These are phyloP conservation scores for Nothoprocta pentlandii DNA, from an alignment of 2,113 vertebrate genomes.

Conservation along the genomic window DNA sequence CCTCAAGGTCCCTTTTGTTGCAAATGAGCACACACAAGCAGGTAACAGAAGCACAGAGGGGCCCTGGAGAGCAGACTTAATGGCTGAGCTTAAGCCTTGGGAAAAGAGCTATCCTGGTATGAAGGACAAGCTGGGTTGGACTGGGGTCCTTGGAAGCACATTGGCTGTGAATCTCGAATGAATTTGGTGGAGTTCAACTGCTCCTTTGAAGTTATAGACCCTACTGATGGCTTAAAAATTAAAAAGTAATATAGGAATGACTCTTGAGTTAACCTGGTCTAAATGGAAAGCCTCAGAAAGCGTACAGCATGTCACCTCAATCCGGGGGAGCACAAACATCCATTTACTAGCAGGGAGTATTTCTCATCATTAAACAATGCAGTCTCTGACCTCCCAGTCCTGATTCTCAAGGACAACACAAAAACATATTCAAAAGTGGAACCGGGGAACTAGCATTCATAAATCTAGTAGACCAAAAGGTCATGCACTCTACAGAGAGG, in stretches of 20 bases:
- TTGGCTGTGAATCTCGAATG: background rate
- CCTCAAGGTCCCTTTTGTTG: background rate
- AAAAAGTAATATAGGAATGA: background rate
- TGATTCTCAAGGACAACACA: background rate
- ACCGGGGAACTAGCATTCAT: background rate
- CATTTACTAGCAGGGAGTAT: background rate
- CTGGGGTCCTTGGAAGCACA: background rate
- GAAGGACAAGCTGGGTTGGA: background rate
- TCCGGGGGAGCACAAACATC: background rate
- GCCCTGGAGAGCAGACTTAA: background rate
- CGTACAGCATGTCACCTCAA: background rate
- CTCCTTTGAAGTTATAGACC: background rate
- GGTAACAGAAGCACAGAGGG: background rate
- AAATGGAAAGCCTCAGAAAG: background rate
- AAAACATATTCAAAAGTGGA: background rate
- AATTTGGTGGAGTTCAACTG: background rate
- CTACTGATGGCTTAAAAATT: background rate
- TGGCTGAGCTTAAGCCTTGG: background rate
- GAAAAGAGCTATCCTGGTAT: background rate
- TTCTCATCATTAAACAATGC: background rate
- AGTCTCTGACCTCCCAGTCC: background rate
- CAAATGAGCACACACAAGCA: background rate
- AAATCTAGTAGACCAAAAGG: background rate
- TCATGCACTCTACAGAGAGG: background rate
- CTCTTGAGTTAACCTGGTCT: background rate